Conservation (phyloP, 2,888 invertebrate species). For the Cryptocephalus moraei region DNA sequence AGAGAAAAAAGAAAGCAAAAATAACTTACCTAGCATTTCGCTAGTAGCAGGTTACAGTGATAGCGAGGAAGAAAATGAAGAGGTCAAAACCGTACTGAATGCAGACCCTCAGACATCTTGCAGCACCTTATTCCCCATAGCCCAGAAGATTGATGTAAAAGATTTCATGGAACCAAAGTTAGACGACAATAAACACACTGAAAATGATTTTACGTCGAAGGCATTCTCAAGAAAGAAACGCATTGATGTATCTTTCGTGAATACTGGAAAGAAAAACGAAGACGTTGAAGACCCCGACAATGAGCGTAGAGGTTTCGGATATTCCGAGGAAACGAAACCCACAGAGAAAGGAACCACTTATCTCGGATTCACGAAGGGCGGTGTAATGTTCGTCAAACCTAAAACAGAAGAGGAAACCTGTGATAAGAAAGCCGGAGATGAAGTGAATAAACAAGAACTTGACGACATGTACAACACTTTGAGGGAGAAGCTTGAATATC, state of each 20-base stretch:
- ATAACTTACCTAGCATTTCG: slow-evolving; percentile 29
- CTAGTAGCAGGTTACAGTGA: slow-evolving; percentile 48
- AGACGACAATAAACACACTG: slow-evolving; percentile 8
- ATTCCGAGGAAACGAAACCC: slow-evolving; percentile 2
- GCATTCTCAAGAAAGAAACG: slow-evolving; percentile 46
- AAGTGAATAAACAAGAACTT: slow-evolving; percentile 20
- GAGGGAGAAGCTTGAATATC: slow-evolving; percentile 47
- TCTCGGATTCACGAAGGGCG: slow-evolving; percentile 33
- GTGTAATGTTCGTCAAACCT: slow-evolving; percentile 30
- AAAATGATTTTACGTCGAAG: slow-evolving; percentile 32
- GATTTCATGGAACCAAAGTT: slow-evolving; percentile 22
- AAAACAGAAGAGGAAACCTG: slow-evolving; percentile 9
- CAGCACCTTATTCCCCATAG: slow-evolving; percentile 41
- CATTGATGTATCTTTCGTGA: slow-evolving; percentile 42
- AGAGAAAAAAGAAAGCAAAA: slow-evolving; percentile 15
- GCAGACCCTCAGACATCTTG: slow-evolving; percentile 9
- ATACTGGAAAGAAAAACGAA: slow-evolving; percentile 19
- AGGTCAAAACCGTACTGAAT: slow-evolving; percentile 5
- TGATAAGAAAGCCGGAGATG: slow-evolving; percentile 8
- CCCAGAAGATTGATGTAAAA: slow-evolving; percentile 33
- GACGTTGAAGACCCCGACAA: slow-evolving; percentile 10
- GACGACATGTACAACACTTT: slow-evolving; percentile 39
- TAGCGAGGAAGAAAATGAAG: slow-evolving; percentile 36
- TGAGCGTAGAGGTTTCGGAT: slow-evolving; percentile 24
- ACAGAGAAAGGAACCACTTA: slow-evolving; percentile 12